Base-by-base conservation (phyloP, 1,140 invertebrate species). In the Macrobrachium nipponense region DNA sequence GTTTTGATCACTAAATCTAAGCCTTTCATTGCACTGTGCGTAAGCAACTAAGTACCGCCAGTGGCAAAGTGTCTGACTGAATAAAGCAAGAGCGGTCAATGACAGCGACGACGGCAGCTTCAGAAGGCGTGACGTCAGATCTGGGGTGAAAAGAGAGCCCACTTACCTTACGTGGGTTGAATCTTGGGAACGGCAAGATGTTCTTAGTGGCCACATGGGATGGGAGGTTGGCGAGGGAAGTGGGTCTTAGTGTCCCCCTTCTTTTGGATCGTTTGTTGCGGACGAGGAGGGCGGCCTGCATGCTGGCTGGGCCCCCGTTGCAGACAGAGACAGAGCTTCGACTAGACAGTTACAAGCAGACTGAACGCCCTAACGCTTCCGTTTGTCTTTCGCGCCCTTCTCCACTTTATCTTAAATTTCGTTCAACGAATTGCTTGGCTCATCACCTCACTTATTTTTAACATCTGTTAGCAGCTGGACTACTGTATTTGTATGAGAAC, bases 261-360 rank as follows among this genome's bases (percentile, higher is more conserved):
- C 58, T 68, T 75, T 70, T 84, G 44, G 43, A n/a, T 43, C 84
- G 44, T 43, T 86, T 86, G 60, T 80, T 80, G 8, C 84, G 84
- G 18, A 86, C 77, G 64, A 73, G 27, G 70, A 86, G 84, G 58
- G 84, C 84, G 77, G 84, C 84, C 66, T 86, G 84, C 84, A 86
- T 86, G 77, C 84, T 86, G 68, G 83, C 64, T 68, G 59, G 60
- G 60, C 23, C 61, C 36, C 62, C 20, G 27, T 14, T 43, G 59
- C 80, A 43, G 76, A 23, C 27, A 43, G 62, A 84, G 73, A 84
- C 80, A 82, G 44, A 75, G 68, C 82, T 51, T 51, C 12, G 51
- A 70, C 60, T 44, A 60, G 76, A 84, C 72, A 82, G 70, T 60
- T n/a, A 58, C 20, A 75, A 72, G 66, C 80, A 15, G 44, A 58